Evolutionary conservation across 2,888 invertebrate species (phyloP).

Genomic region (Diaprepes abbreviatus): DNA sequence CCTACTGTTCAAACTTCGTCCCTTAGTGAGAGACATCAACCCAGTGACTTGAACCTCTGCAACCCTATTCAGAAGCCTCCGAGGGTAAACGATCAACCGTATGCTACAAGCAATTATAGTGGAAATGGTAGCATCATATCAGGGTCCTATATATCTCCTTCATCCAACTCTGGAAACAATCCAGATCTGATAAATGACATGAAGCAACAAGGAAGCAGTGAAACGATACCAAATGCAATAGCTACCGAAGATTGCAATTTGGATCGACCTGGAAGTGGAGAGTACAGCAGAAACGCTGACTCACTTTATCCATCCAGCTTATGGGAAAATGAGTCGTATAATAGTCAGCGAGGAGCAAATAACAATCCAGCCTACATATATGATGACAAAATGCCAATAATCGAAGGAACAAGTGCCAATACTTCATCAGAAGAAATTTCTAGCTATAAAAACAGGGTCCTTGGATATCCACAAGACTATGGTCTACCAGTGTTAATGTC

Average conservation of each 20-base stretch:
- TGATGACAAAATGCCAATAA: constrained; percentile 83
- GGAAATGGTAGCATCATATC: constrained; percentile 76
- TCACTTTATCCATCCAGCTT: constrained; percentile 85
- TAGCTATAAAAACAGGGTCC: constrained; percentile 67
- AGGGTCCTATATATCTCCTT: constrained; percentile 80
- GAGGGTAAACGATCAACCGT: constrained; percentile 77
- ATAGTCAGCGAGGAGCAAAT: constrained; percentile 72
- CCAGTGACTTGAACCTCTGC: constrained; percentile 68
- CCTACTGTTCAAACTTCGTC: constrained; percentile 66
- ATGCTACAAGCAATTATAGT: constrained; percentile 79
- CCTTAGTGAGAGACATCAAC: constrained; percentile 65
- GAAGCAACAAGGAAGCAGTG: constrained; percentile 74
- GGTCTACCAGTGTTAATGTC: constrained; percentile 78
- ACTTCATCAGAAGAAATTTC: constrained; percentile 76
- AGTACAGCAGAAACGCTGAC: constrained; percentile 82
- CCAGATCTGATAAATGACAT: constrained; percentile 90
- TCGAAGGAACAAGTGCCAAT: constrained; percentile 70
- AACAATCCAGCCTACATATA: constrained; percentile 73
- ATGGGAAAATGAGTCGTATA: constrained; percentile 75
- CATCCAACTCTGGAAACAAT: constrained; percentile 82
- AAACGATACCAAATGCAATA: constrained; percentile 63
- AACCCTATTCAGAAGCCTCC: constrained; percentile 83
- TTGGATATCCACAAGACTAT: constrained; percentile 82
- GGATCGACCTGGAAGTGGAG: constrained; percentile 77
- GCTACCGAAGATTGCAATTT: constrained; percentile 58